Percentiles rank a stretch among this genome's conserved stretches.
phyloP scores from a whole-genome alignment of 2,113 vertebrate species.

The Cygnus atratus region DNA sequence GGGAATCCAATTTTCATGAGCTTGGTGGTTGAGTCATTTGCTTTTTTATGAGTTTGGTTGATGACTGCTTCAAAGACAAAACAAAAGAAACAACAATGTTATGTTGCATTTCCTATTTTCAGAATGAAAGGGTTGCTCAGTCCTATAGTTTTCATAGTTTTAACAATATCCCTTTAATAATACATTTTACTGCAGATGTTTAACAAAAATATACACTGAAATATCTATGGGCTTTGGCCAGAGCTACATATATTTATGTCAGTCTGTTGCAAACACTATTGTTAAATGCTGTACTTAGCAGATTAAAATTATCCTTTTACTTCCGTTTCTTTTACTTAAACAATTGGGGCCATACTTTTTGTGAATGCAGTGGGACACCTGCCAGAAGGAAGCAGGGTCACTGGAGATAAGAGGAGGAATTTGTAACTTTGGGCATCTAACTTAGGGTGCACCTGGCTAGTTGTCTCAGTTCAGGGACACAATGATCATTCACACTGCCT shows the following conservation, averaged over 20 bases:
- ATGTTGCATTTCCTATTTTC: constrained; percentile 6
- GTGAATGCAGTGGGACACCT: background rate
- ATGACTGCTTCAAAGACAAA: background rate
- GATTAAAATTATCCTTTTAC: background rate
- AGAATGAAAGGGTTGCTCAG: background rate
- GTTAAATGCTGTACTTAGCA: constrained; percentile 12
- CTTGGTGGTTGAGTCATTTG: background rate
- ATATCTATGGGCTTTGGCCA: constrained; percentile 37
- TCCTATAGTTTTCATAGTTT: background rate
- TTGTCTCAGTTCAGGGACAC: background rate
- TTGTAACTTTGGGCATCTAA: background rate
- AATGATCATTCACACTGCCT: background rate
- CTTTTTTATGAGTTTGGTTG: background rate
- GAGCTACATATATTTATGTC: background rate
- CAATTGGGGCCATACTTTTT: background rate
- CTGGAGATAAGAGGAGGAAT: background rate
- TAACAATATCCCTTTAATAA: constrained; percentile 31
- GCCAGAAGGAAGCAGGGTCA: constrained; percentile 25
- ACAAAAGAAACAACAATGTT: background rate
- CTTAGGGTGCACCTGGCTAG: background rate
- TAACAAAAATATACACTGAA: constrained; percentile 30
- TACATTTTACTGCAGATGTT: constrained; percentile 39
- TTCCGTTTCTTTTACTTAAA: constrained; percentile 21
- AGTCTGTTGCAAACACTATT: constrained; percentile 15
- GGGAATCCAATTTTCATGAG: background rate